Evolutionary conservation across 2,888 invertebrate species (phyloP).

Genomic region (Latheticus oryzae): DNA sequence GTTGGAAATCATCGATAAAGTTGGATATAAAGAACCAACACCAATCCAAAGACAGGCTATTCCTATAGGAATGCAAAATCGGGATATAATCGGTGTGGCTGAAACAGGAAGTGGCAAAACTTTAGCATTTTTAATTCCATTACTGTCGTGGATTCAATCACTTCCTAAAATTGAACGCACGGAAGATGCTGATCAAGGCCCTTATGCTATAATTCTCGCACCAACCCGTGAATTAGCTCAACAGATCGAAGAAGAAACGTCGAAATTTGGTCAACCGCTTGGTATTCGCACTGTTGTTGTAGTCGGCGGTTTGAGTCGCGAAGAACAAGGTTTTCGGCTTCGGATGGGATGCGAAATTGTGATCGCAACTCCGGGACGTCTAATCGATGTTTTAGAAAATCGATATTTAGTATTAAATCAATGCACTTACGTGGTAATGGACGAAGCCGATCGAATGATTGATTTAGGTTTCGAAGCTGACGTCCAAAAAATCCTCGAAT

Average conservation of each 20-base stretch:
- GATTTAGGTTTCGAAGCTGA: conserved; percentile 99
- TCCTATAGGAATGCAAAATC: conserved; percentile 94
- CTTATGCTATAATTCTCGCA: conserved; percentile 98
- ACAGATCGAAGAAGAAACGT: conserved; percentile 99
- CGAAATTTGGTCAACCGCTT: conserved; percentile 94
- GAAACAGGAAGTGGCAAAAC: conserved; percentile 99
- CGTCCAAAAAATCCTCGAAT: conserved; percentile 97
- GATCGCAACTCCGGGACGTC: conserved; percentile 98
- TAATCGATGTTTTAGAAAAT: conserved; percentile 98
- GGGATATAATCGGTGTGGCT: conserved; percentile 98
- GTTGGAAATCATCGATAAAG: conserved; percentile 91
- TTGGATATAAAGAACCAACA: conserved; percentile 98
- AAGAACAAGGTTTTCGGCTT: conserved; percentile 97
- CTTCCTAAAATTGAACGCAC: conserved; percentile 94
- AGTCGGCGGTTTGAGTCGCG: conserved; percentile 97
- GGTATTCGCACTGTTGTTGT: conserved; percentile 94
- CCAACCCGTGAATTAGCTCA: conserved; percentile 99
- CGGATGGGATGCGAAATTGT: conserved; percentile 99
- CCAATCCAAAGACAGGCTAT: conserved; percentile 99
- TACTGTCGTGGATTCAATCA: conserved; percentile 97
- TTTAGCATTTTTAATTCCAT: conserved; percentile 95
- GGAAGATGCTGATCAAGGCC: conserved; percentile 94
- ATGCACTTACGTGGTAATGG: conserved; percentile 97
- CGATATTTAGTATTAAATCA: conserved; percentile 92
- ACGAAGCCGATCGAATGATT: conserved; percentile 99